A percentile compares a stretch with the other conserved stretches of the same genome.
Conservation (phyloP, 2,113 vertebrate species). For the Paedocypris sp. region DNA sequence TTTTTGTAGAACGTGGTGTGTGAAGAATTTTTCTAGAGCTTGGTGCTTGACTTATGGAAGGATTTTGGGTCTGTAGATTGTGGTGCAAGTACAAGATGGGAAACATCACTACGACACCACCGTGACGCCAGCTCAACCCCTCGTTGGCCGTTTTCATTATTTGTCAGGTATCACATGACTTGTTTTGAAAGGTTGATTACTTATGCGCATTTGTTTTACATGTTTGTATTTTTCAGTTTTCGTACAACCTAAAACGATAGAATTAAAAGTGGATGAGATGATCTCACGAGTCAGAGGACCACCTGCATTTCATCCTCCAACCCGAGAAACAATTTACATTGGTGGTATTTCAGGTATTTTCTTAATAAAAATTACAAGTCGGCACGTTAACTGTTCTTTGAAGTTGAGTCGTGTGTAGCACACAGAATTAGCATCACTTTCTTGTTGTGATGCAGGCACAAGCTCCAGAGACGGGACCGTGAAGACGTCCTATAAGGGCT, state of each 20-base stretch:
- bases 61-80: constrained; percentile 55
- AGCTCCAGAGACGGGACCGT: constrained; percentile 35
- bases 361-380: background rate
- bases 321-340: constrained; percentile 54
- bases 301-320: background rate
- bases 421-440: background rate
- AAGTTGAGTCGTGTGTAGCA: background rate
- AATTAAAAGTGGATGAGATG: constrained; percentile 55
- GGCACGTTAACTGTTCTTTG: background rate
- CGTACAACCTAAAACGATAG: constrained; percentile 46
- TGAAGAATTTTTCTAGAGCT: background rate
- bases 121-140: constrained; percentile 51
- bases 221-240: constrained; percentile 46
- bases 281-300: constrained; percentile 41
- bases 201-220: background rate
- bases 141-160: constrained; percentile 69
- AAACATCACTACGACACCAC: constrained; percentile 50
- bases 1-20: background rate
- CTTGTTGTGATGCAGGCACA: constrained; percentile 7
- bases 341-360: constrained; percentile 69
- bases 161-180: constrained; percentile 61
- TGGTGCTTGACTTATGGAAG: background rate
- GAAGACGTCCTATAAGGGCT: constrained; percentile 62
- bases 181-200: background rate
- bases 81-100: constrained; percentile 54